Percentiles rank a stretch among this genome's conserved stretches.
Evolutionary conservation across 1,140 invertebrate genomes (phyloP).

Genomic region (Parapsyche elsis): DNA sequence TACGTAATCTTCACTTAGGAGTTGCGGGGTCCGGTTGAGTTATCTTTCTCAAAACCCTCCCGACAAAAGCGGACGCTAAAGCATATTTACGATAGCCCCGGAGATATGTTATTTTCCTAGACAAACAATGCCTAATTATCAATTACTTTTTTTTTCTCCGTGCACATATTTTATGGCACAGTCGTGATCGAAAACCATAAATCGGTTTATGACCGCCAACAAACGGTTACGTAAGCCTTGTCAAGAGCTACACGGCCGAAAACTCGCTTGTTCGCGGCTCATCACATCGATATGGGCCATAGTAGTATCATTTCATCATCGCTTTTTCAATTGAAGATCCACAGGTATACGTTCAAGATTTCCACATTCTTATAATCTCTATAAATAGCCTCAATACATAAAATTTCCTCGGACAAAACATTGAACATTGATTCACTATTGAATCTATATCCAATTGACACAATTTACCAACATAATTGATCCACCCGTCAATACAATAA

Average conservation of each 20-base stretch:
- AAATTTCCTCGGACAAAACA: too few species aligned
- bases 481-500: too few species aligned
- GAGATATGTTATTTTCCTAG: conserved; percentile 52
- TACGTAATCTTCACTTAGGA: too few species aligned
- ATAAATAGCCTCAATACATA: too few species aligned
- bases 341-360: too few species aligned
- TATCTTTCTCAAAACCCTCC: not conserved
- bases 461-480: too few species aligned
- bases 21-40: not conserved
- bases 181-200: conserved; percentile 50
- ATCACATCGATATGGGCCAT: too few species aligned
- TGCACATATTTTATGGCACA: conserved; percentile 46
- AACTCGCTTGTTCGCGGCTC: not conserved
- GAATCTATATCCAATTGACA: too few species aligned
- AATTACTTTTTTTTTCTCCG: conserved; percentile 48
- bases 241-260: conserved; percentile 3
- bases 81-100: conserved; percentile 47
- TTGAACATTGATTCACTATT: too few species aligned
- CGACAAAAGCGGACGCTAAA: not conserved
- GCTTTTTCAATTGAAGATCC: not conserved
- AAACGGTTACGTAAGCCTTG: conserved; percentile 44
- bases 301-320: not conserved
- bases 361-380: too few species aligned
- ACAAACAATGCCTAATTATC: conserved; percentile 54
- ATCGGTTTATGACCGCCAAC: conserved; percentile 49